A percentile compares a stretch with the other conserved stretches of the same genome.
These are phyloP conservation scores for Lasioglossum marginatum DNA, from an alignment of 2,888 invertebrate species.

Conservation along the genomic window DNA sequence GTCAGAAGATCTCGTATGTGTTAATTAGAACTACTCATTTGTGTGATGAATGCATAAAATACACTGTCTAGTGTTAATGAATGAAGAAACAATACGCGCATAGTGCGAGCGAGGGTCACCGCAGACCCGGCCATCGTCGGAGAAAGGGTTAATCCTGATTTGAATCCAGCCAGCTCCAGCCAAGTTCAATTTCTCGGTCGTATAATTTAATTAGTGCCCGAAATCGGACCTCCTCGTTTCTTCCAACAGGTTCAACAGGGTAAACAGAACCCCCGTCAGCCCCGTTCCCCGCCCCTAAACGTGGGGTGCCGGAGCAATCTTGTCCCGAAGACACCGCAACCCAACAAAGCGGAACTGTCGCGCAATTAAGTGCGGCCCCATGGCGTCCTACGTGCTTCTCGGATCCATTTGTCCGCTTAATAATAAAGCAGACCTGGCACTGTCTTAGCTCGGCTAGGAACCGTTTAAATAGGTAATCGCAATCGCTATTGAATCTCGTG, in stretches of 20 bases:
- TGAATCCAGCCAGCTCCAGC: neutral
- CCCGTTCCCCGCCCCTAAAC: neutral
- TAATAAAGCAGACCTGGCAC: neutral
- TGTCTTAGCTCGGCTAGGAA: neutral
- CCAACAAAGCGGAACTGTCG: slow-evolving; percentile 10
- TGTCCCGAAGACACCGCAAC: neutral
- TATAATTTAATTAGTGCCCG: neutral
- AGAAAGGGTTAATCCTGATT: neutral
- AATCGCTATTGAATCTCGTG: slow-evolving; percentile 27
- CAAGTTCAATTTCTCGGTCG: neutral
- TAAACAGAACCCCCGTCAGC: neutral
- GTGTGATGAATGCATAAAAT: no score
- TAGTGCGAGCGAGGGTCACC: neutral
- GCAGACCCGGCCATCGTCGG: neutral
- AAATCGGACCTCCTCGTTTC: neutral
- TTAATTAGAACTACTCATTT: no score
- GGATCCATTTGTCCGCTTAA: neutral
- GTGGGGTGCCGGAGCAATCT: neutral
- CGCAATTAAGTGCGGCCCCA: neutral
- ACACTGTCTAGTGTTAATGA: no score
- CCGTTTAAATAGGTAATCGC: slow-evolving; percentile 30
- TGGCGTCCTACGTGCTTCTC: neutral
- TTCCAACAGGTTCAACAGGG: neutral
- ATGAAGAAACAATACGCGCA: neutral
- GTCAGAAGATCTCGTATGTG: no score